Conservation (phyloP, 2,113 vertebrate genomes). For the Semnornis frantzii region DNA sequence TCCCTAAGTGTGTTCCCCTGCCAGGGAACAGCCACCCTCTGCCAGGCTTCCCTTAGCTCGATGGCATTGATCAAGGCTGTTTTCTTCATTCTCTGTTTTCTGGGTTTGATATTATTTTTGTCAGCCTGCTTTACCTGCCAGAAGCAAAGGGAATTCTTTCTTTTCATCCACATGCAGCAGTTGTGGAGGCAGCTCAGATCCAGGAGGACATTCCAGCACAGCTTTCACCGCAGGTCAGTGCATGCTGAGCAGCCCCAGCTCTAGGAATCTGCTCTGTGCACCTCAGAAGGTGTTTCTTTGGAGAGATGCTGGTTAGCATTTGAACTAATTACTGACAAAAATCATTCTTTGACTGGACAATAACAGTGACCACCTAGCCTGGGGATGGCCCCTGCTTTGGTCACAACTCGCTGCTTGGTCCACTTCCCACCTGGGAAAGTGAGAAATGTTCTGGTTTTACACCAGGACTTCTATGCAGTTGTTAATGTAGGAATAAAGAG, state of each 20-base stretch:
- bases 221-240: neutral
- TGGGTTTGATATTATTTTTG: neutral
- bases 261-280: neutral
- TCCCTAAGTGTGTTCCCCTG: neutral
- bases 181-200: neutral
- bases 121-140: neutral
- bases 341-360: conserved; percentile 1
- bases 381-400: neutral
- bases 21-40: neutral
- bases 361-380: conserved; percentile 20
- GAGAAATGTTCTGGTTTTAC: conserved; percentile 12
- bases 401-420: neutral
- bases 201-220: neutral
- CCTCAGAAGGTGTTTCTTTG: neutral
- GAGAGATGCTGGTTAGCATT: neutral
- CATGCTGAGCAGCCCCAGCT: neutral
- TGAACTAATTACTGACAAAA: conserved; percentile 27
- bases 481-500: neutral
- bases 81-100: neutral
- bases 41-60: neutral
- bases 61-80: neutral
- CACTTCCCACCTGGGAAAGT: neutral
- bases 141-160: neutral
- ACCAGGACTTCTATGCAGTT: neutral
- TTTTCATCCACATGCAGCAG: neutral